Evolutionary conservation across 2,888 invertebrate species (phyloP).

Genomic region (Tetragonula carbonaria): DNA sequence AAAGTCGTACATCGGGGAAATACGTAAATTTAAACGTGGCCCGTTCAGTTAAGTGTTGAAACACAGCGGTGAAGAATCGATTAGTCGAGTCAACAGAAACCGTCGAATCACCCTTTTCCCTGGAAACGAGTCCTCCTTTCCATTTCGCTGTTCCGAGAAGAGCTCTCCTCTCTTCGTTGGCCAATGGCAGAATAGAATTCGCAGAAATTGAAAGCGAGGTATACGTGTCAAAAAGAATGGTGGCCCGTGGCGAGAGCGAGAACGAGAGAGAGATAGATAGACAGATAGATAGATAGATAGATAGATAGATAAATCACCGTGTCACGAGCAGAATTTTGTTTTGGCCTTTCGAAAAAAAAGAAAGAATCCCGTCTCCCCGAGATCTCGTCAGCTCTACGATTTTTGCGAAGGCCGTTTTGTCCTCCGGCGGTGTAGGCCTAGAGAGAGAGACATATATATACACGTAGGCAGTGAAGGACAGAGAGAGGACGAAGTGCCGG

Average conservation of each 20-base stretch:
- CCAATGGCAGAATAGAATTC: background rate
- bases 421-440: slow-evolving; percentile 3
- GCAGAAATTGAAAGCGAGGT: slow-evolving; percentile 1
- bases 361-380: slow-evolving; percentile 62
- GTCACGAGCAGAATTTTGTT: background rate
- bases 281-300: too few relatives aligned
- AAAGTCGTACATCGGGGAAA: too few relatives aligned
- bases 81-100: background rate
- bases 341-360: background rate
- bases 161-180: background rate
- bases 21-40: too few relatives aligned
- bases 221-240: background rate
- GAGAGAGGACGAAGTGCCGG: background rate
- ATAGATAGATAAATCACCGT: background rate
- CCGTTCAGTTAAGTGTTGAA: too few relatives aligned
- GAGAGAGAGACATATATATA: background rate
- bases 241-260: background rate
- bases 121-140: background rate
- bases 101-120: background rate
- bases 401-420: slow-evolving; percentile 46
- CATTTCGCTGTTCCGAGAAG: background rate
- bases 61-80: background rate
- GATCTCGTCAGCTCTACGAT: slow-evolving; percentile 25
- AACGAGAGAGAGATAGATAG: background rate
- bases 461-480: background rate